Evolutionary conservation across 2,888 invertebrate species (phyloP).

Genomic region (Dryocosmus kuriphilus): DNA sequence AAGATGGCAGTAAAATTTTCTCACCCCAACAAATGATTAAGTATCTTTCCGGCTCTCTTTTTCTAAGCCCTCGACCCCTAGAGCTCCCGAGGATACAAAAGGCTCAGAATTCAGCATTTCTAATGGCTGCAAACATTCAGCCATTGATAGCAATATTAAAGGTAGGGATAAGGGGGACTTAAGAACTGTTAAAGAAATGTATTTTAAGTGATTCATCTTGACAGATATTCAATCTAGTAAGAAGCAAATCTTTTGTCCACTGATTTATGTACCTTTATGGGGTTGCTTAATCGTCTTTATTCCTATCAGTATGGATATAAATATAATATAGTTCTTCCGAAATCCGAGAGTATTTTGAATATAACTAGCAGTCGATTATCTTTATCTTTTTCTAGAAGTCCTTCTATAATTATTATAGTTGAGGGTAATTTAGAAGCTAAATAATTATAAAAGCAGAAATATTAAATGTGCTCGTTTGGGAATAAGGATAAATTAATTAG

Average conservation of each 20-base stretch:
- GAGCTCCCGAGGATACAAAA: not conserved
- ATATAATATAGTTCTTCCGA: not conserved
- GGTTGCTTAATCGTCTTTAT: not conserved
- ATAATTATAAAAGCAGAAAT: not conserved
- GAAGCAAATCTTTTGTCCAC: not conserved
- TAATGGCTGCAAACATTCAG: not conserved
- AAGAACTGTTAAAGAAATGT: not conserved
- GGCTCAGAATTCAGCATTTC: not conserved
- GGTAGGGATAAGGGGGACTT: not conserved
- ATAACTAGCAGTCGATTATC: too few species aligned
- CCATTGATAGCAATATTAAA: not conserved
- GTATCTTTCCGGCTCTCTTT: not conserved
- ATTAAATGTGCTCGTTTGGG: not conserved
- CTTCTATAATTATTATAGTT: too few species aligned
- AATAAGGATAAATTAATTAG: not conserved
- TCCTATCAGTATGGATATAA: not conserved
- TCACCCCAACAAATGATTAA: slow-evolving; percentile 15
- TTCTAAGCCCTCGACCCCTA: not conserved
- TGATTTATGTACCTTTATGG: not conserved
- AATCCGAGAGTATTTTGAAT: not conserved
- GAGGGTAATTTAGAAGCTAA: too few species aligned
- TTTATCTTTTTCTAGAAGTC: too few species aligned
- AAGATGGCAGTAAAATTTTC: slow-evolving; percentile 16
- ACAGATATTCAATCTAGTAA: not conserved
- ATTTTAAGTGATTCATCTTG: not conserved